These are phyloP conservation scores for Equus przewalskii DNA, from an alignment of 2,113 vertebrate genomes.

Conservation along the genomic window DNA sequence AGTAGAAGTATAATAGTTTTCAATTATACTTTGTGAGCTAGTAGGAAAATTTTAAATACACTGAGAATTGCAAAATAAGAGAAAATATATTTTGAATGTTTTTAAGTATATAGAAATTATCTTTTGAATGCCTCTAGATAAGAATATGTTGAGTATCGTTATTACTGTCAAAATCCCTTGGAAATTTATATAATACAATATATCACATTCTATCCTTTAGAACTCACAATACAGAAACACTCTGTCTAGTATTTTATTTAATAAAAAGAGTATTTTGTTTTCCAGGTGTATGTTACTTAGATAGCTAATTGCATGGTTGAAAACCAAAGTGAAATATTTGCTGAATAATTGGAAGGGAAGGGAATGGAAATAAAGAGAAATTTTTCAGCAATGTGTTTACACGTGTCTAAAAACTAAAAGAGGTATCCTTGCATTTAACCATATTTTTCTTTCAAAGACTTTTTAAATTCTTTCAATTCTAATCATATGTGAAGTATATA, in stretches of 20 bases:
- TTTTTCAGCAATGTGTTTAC: background rate
- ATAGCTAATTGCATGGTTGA: background rate
- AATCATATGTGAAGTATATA: background rate
- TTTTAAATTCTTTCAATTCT: background rate
- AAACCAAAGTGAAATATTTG: conserved; percentile 18
- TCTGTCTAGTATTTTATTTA: background rate
- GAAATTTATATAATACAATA: background rate
- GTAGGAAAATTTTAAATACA: background rate
- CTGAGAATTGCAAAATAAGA: background rate
- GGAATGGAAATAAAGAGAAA: background rate
- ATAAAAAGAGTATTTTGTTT: background rate
- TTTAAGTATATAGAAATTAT: background rate
- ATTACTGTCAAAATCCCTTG: background rate
- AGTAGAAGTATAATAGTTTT: background rate
- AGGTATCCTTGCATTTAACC: background rate
- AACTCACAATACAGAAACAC: background rate
- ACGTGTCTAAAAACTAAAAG: background rate
- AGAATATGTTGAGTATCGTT: background rate
- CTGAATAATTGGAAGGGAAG: background rate
- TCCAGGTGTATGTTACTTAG: background rate
- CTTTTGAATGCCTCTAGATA: background rate
- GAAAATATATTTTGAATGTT: background rate
- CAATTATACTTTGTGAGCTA: background rate
- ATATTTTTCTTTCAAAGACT: background rate
- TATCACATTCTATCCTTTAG: background rate